Evolutionary conservation across 2,888 invertebrate species (phyloP), one percentile per base, ranked within the genome.

Genomic region (Pachymerium ferrugineum): DNA sequence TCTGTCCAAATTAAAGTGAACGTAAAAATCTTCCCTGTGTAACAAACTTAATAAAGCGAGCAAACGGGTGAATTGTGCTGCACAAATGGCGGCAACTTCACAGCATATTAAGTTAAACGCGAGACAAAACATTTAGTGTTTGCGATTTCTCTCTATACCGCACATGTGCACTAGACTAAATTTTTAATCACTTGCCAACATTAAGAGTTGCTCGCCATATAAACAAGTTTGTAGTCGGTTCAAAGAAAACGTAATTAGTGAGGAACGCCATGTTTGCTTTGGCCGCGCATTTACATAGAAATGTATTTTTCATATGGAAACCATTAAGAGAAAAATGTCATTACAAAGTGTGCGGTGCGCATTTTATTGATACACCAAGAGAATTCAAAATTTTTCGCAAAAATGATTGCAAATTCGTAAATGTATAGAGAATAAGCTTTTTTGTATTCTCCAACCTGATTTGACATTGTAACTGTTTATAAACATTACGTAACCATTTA

Each of bases 31-130:
- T 25, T 6, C 14, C 28, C 54, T 54, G 3, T n/a, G 54, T 54
- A 54, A 47, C 47, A 47, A 47, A 54, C 14, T 54, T 22, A 54
- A 54, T 54, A 19, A n/a, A 54, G 54, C 54, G 5, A 54, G 54
- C 25, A 54, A 54, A 22, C 25, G 22, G 62, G 22, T 12, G 28
- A 62, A 62, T 62, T 62, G 14, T 25, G 28, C 62, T 28, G 62
- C 62, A 62, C 62, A 62, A 62, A 62, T 28, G 28, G 62, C 62
- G 62, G 62, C 62, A 62, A 62, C 62, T 62, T 62, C 62, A 62
- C 62, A 62, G 62, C 62, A 28, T 62, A 62, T 62, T 62, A 62
- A 28, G 62, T 54, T 54, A 54, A 54, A 54, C 25, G 54, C 54
- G 22, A 54, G 54, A 25, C 25, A 54, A 54, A 54, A 54, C 54